Base-by-base conservation (phyloP, 2,113 vertebrate genomes). In the Ochotona princeps region DNA sequence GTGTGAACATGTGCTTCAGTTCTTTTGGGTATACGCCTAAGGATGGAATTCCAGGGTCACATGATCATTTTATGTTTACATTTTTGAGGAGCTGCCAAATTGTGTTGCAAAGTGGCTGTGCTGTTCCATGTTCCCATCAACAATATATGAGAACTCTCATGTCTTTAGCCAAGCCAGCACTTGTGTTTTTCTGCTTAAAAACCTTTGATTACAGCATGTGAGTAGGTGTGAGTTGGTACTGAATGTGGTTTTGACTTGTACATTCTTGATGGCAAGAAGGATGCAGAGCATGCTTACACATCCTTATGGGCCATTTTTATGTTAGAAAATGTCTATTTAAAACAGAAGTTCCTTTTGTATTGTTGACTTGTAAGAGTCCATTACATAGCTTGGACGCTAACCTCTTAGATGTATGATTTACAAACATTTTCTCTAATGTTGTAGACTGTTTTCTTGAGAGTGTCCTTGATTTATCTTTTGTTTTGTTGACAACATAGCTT, bases 21-120 rank as follows among this genome's bases (percentile, higher is more conserved):
- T 65, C 30, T 82, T 65, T 66, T 32, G 49, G n/a, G 61, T 51
- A 49, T 49, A 60, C 9, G 60, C 35, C 66, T 76, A 81, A 8
- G 35, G 83, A 57, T n/a, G 30, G 21, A 83, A 76, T n/a, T 70
- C 20, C 74, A 83, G 78, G 60, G 72, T 75, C 47, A 67, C 21
- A 30, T 3, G 25, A 44, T 61, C 83, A 83, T 66, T 87, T 78
- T 8, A 72, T 57, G 73, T 79, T 44, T 54, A 86, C n/a, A 63
- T 89, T 75, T 63, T 44, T 65, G 30, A 92, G 67, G 26, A 75
- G 66, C 35, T 84, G 89, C 30, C 81, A 66, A 78, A 82, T 44
- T 14, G 21, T 89, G 60, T 76, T 86, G 54, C 81, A 49, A 47
- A 26, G 25, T 66, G 70, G 30, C n/a, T 38, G 10, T 1, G n/a